A percentile compares a stretch with the other conserved stretches of the same genome.
phyloP scores from a whole-genome alignment of 2,888 invertebrate genomes.

The Trachelus stipa region DNA sequence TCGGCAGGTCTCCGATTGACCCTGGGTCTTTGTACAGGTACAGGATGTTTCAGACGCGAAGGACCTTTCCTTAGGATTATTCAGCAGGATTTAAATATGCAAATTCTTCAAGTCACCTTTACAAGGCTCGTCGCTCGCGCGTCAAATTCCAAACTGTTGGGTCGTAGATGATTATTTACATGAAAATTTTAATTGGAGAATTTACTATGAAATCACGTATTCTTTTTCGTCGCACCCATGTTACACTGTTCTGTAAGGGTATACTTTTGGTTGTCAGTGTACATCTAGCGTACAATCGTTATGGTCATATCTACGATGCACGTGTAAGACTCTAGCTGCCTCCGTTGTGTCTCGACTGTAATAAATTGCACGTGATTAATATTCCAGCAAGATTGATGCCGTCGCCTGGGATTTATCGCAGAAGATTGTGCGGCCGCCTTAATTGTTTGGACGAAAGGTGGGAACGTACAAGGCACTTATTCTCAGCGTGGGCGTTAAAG shows the following conservation, averaged over 20 bases:
- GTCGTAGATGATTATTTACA: background rate
- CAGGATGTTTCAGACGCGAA: background rate
- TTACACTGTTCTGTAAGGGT: background rate
- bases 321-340: background rate
- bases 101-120: background rate
- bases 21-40: background rate
- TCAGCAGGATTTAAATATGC: background rate
- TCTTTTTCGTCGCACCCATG: background rate
- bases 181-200: background rate
- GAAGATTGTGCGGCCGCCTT: background rate
- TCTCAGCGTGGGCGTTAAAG: background rate
- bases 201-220: background rate
- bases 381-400: slow-evolving; percentile 1
- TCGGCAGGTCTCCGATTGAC: background rate
- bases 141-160: background rate
- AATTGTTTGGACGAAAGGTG: background rate
- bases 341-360: slow-evolving; percentile 3
- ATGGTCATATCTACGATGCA: background rate
- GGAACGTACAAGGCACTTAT: background rate
- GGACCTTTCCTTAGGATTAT: background rate
- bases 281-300: background rate
- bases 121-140: background rate
- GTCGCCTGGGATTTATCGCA: background rate
- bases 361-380: background rate
- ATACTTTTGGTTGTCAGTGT: background rate